Percentiles rank a stretch among this genome's conserved stretches.
phyloP scores from a whole-genome alignment of 2,888 invertebrate species.

The Electrophaes corylata region DNA sequence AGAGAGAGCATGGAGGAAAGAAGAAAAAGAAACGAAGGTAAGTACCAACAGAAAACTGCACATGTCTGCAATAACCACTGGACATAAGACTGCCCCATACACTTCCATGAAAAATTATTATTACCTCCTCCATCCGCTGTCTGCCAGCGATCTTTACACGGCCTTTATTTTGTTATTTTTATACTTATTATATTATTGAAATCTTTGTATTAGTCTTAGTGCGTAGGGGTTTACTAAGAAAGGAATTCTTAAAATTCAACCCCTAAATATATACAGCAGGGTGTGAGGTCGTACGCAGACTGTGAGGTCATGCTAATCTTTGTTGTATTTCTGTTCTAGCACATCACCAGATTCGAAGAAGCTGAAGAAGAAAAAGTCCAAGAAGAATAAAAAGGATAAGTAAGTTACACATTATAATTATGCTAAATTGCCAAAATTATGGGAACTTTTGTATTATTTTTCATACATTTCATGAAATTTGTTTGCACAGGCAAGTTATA shows the following conservation, averaged over 20 bases:
- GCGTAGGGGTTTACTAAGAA: too few species aligned
- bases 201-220: too few species aligned
- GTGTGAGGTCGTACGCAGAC: too few species aligned
- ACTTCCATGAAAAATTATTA: too few species aligned
- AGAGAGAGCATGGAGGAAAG: slow-evolving; percentile 76
- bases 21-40: slow-evolving; percentile 91
- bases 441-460: slow-evolving; percentile 34
- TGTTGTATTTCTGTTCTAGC: slow-evolving; percentile 70
- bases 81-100: too few species aligned
- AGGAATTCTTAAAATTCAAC: too few species aligned
- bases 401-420: slow-evolving; percentile 66
- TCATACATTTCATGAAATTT: slow-evolving; percentile 54
- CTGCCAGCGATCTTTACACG: too few species aligned
- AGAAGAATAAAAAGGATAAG: slow-evolving; percentile 90
- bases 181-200: too few species aligned
- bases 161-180: too few species aligned
- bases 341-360: slow-evolving; percentile 89
- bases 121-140: too few species aligned
- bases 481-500: slow-evolving; percentile 76
- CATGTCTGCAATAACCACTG: too few species aligned
- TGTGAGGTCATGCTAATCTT: not conserved
- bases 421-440: slow-evolving; percentile 25
- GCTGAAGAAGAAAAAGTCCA: slow-evolving; percentile 91
- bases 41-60: not conserved
- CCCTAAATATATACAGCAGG: too few species aligned